Evolutionary conservation across 2,888 invertebrate species (phyloP).

Genomic region (Tetropium fuscum): DNA sequence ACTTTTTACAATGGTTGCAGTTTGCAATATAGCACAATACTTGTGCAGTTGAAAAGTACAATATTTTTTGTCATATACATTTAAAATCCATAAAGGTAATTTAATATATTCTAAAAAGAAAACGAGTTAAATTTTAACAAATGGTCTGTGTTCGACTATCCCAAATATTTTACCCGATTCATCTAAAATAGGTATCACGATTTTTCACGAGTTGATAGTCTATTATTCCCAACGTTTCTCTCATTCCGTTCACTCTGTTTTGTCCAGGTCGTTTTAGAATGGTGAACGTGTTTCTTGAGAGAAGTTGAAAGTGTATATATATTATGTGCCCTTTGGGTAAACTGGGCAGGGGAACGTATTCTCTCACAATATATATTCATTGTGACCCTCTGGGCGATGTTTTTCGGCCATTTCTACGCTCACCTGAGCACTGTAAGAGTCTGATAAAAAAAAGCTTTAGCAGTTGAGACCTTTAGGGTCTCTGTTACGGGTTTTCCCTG

Average conservation of each 20-base stretch:
- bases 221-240: constrained; percentile 38
- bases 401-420: constrained; percentile 58
- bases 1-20: too few relatives aligned
- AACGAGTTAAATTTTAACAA: too few relatives aligned
- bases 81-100: too few relatives aligned
- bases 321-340: constrained; percentile 34
- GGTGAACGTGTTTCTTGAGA: constrained; percentile 25
- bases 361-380: constrained; percentile 55
- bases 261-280: constrained; percentile 23
- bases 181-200: too few relatives aligned
- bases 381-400: constrained; percentile 57
- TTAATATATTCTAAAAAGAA: too few relatives aligned
- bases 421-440: constrained; percentile 58
- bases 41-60: too few relatives aligned
- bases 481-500: constrained; percentile 22
- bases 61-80: too few relatives aligned
- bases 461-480: constrained; percentile 51
- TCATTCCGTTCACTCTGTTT: constrained; percentile 40
- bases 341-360: constrained; percentile 28
- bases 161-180: too few relatives aligned
- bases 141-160: too few relatives aligned
- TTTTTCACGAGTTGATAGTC: constrained; percentile 11
- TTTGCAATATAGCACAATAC: too few relatives aligned
- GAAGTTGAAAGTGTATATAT: constrained; percentile 25
- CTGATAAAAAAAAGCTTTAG: constrained; percentile 58